Base-by-base conservation (phyloP, 2,888 invertebrate species). In the Ochlodes sylvanus region DNA sequence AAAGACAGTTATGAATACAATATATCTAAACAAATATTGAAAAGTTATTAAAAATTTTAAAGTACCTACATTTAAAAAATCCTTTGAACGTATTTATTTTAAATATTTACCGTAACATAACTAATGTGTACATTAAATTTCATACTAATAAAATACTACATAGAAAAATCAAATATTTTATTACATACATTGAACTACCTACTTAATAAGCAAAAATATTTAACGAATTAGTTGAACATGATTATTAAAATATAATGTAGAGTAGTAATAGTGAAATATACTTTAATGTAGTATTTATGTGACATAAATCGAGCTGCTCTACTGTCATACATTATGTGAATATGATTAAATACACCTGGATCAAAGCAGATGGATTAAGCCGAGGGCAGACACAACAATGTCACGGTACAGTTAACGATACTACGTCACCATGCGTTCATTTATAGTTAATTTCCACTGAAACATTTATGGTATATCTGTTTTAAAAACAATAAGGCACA, bases 361-460 rank as follows among this genome's bases (percentile, higher is more conserved):
- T 54, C 42, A 70, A 74, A 75, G 79, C 77, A 69, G 70, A 72
- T 79, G 78, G 77, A 75, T 65, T 68, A 78, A 78, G 77, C 78
- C 63, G 73, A 71, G 50, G 55, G 41, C 55, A 61, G 32, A 19
- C 52, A 63, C 21, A 54, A 63, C 41, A 32, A 58, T 21, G 32
- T 63, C 54, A 54, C 50, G 61, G 34, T 19, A 34, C 38, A 50
- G 27, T 21, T 27, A 27, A 54, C 32, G 27, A 50, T 19, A 27
- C 7, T 60, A 60, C 65, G 14, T 54, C 42, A 32, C 6, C 60
- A 60, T 60, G 66, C 66, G 7, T 42, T 50, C 58, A 9, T 41
- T 66, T 52, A 27, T 27, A 4, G 27, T 27, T 27, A 27, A 27
- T 47, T 44, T 15, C 27, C n/a, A 7, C 44, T 17, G 14, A 15